Evolutionary conservation across 2,797 vertebrate genomes (phyloP).

Genomic region (Typhlichthys eigenmanni): DNA sequence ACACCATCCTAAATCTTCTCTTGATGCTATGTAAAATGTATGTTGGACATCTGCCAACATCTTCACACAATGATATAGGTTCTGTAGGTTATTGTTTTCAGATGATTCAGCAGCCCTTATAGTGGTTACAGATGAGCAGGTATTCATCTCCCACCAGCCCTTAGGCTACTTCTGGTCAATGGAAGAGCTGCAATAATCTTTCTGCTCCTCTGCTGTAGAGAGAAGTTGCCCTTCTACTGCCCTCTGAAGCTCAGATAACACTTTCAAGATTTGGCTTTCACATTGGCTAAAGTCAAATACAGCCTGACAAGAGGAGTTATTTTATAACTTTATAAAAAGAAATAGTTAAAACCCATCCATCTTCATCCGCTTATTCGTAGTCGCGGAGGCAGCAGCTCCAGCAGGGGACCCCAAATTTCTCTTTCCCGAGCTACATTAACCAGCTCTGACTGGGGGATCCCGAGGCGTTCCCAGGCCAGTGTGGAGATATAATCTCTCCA

Average conservation of each 20-base stretch:
- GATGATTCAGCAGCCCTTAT: constrained; percentile 36
- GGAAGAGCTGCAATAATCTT: constrained; percentile 32
- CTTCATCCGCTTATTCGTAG: too few relatives aligned
- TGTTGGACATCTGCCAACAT: constrained; percentile 3
- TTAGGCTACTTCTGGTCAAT: constrained; percentile 31
- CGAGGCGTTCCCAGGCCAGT: too few relatives aligned
- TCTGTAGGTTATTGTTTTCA: neutral
- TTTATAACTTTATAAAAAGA: too few relatives aligned
- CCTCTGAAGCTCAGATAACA: constrained; percentile 16
- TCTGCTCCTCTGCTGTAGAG: constrained; percentile 21
- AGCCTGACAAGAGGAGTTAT: too few relatives aligned
- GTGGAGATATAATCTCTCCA: too few relatives aligned
- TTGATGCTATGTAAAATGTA: constrained; percentile 10
- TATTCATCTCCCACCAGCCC: constrained; percentile 44
- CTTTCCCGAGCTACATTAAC: too few relatives aligned
- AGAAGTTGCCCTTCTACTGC: constrained; percentile 10
- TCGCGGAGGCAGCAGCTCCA: too few relatives aligned
- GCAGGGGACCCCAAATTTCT: too few relatives aligned
- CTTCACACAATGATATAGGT: constrained; percentile 12
- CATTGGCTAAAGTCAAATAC: too few relatives aligned
- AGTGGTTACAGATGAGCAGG: constrained; percentile 53
- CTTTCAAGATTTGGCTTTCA: neutral
- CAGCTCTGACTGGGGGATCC: too few relatives aligned
- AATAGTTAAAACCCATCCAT: too few relatives aligned
- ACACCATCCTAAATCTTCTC: neutral